Evolutionary conservation across 2,113 vertebrate genomes (phyloP).

Genomic region (Hoplias malabaricus): DNA sequence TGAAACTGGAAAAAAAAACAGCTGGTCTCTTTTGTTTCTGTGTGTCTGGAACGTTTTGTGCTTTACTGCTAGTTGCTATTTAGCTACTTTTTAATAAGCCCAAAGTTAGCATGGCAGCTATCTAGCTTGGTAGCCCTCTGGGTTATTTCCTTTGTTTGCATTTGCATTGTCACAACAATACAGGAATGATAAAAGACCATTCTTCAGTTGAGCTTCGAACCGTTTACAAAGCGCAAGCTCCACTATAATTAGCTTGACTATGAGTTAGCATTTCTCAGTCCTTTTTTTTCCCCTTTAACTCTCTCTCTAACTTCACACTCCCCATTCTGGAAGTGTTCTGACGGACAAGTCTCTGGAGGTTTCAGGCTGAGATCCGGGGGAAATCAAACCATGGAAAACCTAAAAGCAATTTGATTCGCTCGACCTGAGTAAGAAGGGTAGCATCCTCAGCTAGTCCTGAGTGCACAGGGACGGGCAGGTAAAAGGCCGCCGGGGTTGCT

Average conservation of each 20-base stretch:
- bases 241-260: slow-evolving; percentile 24
- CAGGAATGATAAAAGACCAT: background rate
- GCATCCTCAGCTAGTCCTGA: slow-evolving; percentile 22
- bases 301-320: slow-evolving; percentile 9
- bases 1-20: background rate
- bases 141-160: background rate
- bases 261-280: background rate
- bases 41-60: background rate
- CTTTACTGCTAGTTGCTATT: slow-evolving; percentile 3
- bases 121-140: background rate
- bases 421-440: slow-evolving; percentile 32
- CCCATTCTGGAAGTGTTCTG: slow-evolving; percentile 4
- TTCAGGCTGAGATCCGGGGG: slow-evolving; percentile 15
- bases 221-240: background rate
- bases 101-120: background rate
- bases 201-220: background rate
- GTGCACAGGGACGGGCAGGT: slow-evolving; percentile 9
- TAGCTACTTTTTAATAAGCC: background rate
- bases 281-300: slow-evolving; percentile 6
- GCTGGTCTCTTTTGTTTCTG: background rate
- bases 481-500: slow-evolving; percentile 4
- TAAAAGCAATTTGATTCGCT: slow-evolving; percentile 54
- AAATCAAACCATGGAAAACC: slow-evolving; percentile 46
- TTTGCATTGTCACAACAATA: background rate
- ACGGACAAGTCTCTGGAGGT: slow-evolving; percentile 27